These are phyloP conservation scores for Erebia epiphron DNA, from an alignment of 2,888 invertebrate species.

Conservation along the genomic window DNA sequence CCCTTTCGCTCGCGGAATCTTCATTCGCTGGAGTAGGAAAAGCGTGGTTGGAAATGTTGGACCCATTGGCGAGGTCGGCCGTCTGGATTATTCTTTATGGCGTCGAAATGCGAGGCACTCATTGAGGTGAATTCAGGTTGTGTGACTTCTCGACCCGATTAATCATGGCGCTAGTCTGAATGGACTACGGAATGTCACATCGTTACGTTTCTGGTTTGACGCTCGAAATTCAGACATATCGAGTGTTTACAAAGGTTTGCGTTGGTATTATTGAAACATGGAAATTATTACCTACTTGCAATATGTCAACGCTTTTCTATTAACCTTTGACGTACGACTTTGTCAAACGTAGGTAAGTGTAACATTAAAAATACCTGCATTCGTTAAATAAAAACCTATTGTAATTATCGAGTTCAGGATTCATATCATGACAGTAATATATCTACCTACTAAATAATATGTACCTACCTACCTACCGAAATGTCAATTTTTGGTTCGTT, in stretches of 20 bases:
- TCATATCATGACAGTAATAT: too few species aligned
- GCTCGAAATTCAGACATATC: constrained; percentile 27
- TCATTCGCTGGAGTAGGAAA: constrained; percentile 61
- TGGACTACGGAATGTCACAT: constrained; percentile 48
- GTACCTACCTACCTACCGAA: too few species aligned
- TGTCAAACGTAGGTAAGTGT: too few species aligned
- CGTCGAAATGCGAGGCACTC: constrained; percentile 77
- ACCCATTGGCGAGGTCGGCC: constrained; percentile 61
- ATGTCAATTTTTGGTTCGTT: too few species aligned
- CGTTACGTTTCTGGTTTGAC: constrained; percentile 42
- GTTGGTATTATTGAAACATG: too few species aligned
- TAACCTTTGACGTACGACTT: too few species aligned
- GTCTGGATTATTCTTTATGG: constrained; percentile 79
- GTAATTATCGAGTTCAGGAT: too few species aligned
- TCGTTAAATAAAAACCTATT: too few species aligned
- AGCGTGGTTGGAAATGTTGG: constrained; percentile 55
- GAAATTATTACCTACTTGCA: too few species aligned
- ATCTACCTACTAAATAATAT: too few species aligned
- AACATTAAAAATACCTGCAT: too few species aligned
- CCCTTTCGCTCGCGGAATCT: constrained; percentile 52
- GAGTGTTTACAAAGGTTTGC: not conserved
- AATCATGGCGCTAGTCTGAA: constrained; percentile 64
- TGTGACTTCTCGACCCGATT: constrained; percentile 74
- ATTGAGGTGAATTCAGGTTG: constrained; percentile 75
- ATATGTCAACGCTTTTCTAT: too few species aligned